phyloP scores from a whole-genome alignment of 2,797 vertebrate species.

The Perodicticus potto region DNA sequence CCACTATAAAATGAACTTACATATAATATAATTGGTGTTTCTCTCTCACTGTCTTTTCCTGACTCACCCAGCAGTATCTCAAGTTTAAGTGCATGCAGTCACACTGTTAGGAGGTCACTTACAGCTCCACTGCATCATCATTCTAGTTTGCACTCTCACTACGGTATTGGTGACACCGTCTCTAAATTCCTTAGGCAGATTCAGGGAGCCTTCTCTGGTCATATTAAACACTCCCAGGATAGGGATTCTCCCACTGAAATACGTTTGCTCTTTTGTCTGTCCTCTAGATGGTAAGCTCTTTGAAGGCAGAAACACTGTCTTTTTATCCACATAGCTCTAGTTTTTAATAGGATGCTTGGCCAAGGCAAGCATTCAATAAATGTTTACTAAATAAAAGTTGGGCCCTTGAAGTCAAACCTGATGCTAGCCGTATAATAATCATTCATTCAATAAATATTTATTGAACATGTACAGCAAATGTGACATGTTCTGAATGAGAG shows the following conservation, averaged over 20 bases:
- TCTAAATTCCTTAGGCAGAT: not conserved
- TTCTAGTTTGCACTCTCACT: not conserved
- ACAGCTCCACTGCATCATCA: not conserved
- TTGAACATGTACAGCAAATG: not conserved
- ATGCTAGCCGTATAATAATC: not conserved
- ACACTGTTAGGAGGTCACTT: not conserved
- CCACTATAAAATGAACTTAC: not conserved
- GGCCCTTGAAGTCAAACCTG: not conserved
- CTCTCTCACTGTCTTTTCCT: not conserved
- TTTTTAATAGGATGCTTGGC: not conserved
- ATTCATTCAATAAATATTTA: not conserved
- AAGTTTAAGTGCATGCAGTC: fast-evolving
- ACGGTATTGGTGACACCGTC: not conserved
- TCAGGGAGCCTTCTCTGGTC: not conserved
- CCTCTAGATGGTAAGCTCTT: not conserved
- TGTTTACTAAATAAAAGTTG: constrained; percentile 29
- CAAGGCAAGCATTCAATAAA: not conserved
- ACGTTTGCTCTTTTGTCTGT: not conserved
- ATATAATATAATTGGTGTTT: not conserved
- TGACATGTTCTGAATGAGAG: not conserved
- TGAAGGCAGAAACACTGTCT: not conserved
- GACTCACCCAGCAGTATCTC: not conserved
- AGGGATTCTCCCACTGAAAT: not conserved
- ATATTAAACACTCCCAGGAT: not conserved
- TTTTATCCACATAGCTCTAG: not conserved